A percentile compares a stretch with the other conserved stretches of the same genome.
Conservation (phyloP, 2,888 invertebrate species). For the Vesta saturnalis region DNA sequence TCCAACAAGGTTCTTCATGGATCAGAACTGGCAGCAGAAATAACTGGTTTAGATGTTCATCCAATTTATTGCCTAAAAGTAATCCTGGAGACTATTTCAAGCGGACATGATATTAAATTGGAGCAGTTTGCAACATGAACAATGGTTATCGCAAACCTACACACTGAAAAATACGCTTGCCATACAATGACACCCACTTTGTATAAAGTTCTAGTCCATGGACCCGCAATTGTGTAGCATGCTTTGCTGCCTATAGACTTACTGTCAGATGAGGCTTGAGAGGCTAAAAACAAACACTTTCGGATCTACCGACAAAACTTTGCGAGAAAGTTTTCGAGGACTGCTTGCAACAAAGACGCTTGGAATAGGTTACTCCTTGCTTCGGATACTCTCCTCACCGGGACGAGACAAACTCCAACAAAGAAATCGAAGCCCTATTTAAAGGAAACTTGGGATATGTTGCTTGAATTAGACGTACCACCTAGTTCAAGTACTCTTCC, state of each 20-base stretch:
- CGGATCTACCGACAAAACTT: constrained; percentile 43
- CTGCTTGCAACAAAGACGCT: constrained; percentile 39
- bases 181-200: constrained; percentile 52
- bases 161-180: constrained; percentile 50
- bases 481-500: too few species aligned
- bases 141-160: constrained; percentile 44
- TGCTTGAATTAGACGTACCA: too few species aligned
- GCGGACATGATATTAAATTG: too few species aligned
- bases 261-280: not conserved
- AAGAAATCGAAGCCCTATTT: too few species aligned
- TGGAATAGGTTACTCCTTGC: too few species aligned
- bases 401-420: too few species aligned
- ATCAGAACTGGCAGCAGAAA: too few species aligned
- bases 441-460: too few species aligned
- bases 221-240: constrained; percentile 43
- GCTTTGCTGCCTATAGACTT: not conserved
- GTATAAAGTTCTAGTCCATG: constrained; percentile 52
- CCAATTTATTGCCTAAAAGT: too few species aligned
- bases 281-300: constrained; percentile 30
- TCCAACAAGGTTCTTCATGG: constrained; percentile 28
- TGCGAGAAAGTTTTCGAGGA: constrained; percentile 43
- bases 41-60: too few species aligned
- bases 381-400: too few species aligned
- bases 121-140: constrained; percentile 43
- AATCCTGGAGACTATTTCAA: too few species aligned